Evolutionary conservation across 1,140 invertebrate species (phyloP).

Genomic region (Drosophila mauritiana): DNA sequence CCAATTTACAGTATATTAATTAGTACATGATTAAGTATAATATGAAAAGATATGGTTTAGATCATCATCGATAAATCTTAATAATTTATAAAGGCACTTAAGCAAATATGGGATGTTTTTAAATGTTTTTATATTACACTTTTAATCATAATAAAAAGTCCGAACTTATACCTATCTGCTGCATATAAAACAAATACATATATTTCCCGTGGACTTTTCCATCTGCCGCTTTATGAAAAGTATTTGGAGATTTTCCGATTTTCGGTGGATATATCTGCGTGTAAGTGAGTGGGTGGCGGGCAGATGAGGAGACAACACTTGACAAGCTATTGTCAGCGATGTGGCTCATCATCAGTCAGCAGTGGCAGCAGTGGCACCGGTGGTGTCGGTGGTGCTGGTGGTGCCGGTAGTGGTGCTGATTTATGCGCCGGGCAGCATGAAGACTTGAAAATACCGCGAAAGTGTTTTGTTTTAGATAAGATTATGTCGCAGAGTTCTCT

Average conservation of each 20-base stretch:
- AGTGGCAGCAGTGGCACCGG: neutral
- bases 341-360: slow-evolving; percentile 53
- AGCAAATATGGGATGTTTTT: too few relatives aligned
- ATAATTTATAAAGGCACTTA: too few relatives aligned
- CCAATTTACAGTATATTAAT: too few relatives aligned
- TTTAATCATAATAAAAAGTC: neutral
- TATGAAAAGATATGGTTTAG: too few relatives aligned
- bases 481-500: slow-evolving; percentile 50
- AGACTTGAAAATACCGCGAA: slow-evolving; percentile 45
- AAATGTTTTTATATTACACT: neutral
- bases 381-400: slow-evolving; percentile 21
- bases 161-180: neutral
- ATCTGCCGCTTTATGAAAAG: neutral
- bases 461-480: slow-evolving; percentile 80
- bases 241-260: slow-evolving; percentile 4
- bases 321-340: slow-evolving; percentile 71
- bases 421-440: slow-evolving; percentile 53
- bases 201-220: neutral
- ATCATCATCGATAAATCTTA: too few relatives aligned
- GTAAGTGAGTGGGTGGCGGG: slow-evolving; percentile 48
- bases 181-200: neutral
- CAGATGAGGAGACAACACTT: slow-evolving; percentile 58
- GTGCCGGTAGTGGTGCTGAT: slow-evolving; percentile 48
- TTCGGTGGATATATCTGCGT: slow-evolving; percentile 26
- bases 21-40: too few relatives aligned